Base-by-base conservation (phyloP, 2,888 invertebrate genomes). In the Gisinianus flammeolus region DNA sequence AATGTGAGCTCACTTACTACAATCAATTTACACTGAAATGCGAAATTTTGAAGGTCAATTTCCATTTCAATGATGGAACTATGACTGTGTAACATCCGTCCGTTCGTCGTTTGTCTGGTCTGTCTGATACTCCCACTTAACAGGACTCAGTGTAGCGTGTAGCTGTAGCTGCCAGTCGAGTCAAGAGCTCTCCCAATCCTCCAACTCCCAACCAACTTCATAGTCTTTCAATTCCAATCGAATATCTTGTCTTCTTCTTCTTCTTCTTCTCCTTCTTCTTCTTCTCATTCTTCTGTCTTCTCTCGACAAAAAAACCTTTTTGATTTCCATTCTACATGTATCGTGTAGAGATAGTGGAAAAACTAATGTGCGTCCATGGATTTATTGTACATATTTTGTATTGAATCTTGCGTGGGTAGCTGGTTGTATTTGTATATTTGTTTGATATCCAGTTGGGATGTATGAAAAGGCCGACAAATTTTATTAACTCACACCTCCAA, bases 21-120 rank as follows among this genome's bases (percentile, higher is more conserved):
- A 67, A 76, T 79, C 76, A 79, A 79, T 79, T 79, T 72, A 79
- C 79, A 79, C 79, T 76, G 68, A 72, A 79, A 76, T 79, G 79
- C 73, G 79, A 79, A 79, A 76, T 76, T 72, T 72, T 68, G 62
- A 80, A 79, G 77, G 75, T 79, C 79, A 73, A 74, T 79, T 76
- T 54, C n/a, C 44, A n/a, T n/a, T n/a, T 44, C 69, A 66, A 69
- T 74, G 69, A 66, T 62, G 64, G 71, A 64, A 72, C 56, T 76
- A 72, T 58, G 67, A 64, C 68, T 64, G 77, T 73, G 73, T 67
- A 69, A 74, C 72, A 79, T 74, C 77, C 79, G 70, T 77, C 74
- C 74, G 66, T 66, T 56, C n/a, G n/a, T n/a, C n/a, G n/a, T n/a
- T n/a, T n/a, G n/a, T n/a, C n/a, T n/a, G n/a, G n/a, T n/a, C n/a